Evolutionary conservation across 2,888 invertebrate species (phyloP), one percentile per base, ranked within the genome.

Genomic region (Copidosoma aretas): DNA sequence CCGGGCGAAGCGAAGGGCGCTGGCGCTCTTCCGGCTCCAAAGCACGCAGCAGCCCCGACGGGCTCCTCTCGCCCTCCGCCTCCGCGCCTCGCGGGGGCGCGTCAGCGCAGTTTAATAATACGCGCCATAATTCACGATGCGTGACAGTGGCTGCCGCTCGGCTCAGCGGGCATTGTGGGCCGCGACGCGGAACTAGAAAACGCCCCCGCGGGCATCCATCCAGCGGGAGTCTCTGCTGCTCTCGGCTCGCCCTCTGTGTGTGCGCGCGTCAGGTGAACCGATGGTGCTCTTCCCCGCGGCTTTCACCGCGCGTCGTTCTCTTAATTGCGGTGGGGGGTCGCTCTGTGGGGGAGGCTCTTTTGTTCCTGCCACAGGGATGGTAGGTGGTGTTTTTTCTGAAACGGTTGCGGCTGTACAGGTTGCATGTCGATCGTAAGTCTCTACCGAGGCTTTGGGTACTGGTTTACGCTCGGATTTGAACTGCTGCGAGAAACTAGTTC

Each of bases 71-170:
- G n/a, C 46, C 5, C 22, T 19, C 51, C 19, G 51, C 46, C 39
- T 52, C 39, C 10, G 21, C 54, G 54, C 54, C 22, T 24, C 43
- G 54, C 32, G 24, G 54, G 41, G 46, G 64, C 68, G 71, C 69
- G 68, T 73, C 69, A 63, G 68, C 71, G 70, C 64, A 73, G 75
- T 77, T 78, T 78, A 79, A 79, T 79, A 78, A 78, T 76, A 76
- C 76, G 69, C 73, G 76, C 73, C 74, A 77, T 78, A 79, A 78
- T 77, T 78, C 78, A 78, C 76, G 73, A 73, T 71, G 76, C 70
- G 75, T 75, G 77, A 79, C 78, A 78, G 75, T 75, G 76, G 76
- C 73, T 75, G 75, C 77, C 74, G 78, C 76, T 73, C 73, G 62
- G 76, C 75, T 73, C 75, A 73, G 74, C 76, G 73, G 72, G 77